Conservation (phyloP, 2,888 invertebrate species). For the Gryllus longicercus region DNA sequence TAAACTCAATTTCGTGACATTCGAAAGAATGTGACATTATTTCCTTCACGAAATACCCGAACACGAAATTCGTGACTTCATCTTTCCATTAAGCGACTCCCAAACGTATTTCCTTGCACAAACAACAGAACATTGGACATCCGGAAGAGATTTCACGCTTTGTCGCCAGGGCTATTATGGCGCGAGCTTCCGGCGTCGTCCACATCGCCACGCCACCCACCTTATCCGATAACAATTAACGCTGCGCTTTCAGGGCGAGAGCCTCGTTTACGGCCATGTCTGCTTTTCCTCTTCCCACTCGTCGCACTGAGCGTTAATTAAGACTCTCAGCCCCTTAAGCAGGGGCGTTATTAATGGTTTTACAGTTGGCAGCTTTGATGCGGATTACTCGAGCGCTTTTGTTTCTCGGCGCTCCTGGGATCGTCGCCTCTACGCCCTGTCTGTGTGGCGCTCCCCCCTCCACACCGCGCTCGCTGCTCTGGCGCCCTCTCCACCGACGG, state of each 20-base stretch:
- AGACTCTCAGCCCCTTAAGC: not conserved
- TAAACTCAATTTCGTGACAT: too few relatives aligned
- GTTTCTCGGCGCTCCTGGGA: not conserved
- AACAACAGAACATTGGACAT: not conserved
- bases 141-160: not conserved
- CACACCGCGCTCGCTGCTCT: too few relatives aligned
- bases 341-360: not conserved
- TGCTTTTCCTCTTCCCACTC: not conserved
- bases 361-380: constrained; percentile 10
- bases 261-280: not conserved
- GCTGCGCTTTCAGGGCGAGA: not conserved
- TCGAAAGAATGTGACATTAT: too few relatives aligned
- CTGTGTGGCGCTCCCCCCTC: too few relatives aligned
- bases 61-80: too few relatives aligned
- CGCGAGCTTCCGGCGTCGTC: not conserved
- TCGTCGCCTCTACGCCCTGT: not conserved
- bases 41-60: too few relatives aligned
- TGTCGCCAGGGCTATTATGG: not conserved
- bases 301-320: not conserved
- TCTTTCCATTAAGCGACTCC: too few relatives aligned
- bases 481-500: too few relatives aligned
- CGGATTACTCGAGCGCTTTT: not conserved
- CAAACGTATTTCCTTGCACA: too few relatives aligned
- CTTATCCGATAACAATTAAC: constrained; percentile 6
- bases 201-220: not conserved